Percentiles rank a stretch among this genome's conserved stretches.
Conservation (phyloP, 2,888 invertebrate species). For the Philaethria dido region DNA sequence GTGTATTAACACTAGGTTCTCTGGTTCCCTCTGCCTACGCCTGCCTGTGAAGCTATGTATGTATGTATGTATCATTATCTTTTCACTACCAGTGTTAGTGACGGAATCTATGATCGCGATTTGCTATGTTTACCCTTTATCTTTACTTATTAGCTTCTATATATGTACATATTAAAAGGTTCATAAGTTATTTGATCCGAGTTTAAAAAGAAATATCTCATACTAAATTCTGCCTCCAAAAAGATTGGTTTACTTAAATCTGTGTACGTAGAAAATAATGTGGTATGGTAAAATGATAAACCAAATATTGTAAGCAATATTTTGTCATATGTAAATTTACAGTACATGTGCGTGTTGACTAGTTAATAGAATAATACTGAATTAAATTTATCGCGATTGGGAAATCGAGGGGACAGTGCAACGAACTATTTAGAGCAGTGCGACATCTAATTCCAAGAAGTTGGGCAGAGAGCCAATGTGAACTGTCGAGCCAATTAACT, state of each 20-base stretch:
- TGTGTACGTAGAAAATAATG: no score
- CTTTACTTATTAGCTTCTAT: no score
- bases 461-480: conserved; percentile 45
- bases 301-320: neutral
- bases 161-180: no score
- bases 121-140: no score
- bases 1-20: no score
- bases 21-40: no score
- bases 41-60: no score
- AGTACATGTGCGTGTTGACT: neutral
- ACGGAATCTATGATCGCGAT: no score
- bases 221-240: no score
- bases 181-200: neutral
- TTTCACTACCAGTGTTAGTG: neutral
- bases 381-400: conserved; percentile 21
- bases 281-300: neutral
- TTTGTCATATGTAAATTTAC: neutral
- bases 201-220: neutral
- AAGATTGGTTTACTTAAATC: no score
- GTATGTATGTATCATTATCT: neutral
- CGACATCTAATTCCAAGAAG: conserved; percentile 50
- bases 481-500: conserved; percentile 44
- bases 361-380: neutral
- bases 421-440: conserved; percentile 54
- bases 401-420: conserved; percentile 45